These are phyloP conservation scores for Sceloporus undulatus DNA, from an alignment of 2,113 vertebrate genomes.

Conservation along the genomic window DNA sequence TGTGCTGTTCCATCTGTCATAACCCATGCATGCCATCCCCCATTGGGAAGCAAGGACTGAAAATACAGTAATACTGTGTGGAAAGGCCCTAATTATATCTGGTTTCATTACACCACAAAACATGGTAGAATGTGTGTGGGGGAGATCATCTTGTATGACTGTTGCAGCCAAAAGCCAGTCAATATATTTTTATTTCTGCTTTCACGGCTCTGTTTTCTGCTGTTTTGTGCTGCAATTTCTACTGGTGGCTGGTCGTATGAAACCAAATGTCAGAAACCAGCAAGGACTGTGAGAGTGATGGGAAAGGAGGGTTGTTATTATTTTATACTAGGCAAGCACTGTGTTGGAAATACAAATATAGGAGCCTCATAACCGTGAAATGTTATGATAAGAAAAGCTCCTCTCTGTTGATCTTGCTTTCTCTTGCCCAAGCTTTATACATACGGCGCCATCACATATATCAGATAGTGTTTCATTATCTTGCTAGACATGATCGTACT, in stretches of 20 bases:
- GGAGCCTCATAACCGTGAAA: not conserved
- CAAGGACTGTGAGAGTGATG: constrained; percentile 18
- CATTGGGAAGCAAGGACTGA: not conserved
- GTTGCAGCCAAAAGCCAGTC: not conserved
- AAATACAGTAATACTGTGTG: not conserved
- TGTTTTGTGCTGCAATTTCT: not conserved
- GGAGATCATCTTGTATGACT: too few species aligned
- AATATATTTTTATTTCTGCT: not conserved
- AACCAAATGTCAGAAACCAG: constrained; percentile 5
- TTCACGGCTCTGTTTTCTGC: not conserved
- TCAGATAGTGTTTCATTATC: constrained; percentile 59
- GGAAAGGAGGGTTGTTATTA: constrained; percentile 3
- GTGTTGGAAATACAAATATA: constrained; percentile 26
- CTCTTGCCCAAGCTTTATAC: constrained; percentile 42
- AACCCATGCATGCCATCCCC: not conserved
- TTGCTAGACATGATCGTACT: constrained; percentile 53
- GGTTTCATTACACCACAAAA: not conserved
- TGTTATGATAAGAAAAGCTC: not conserved
- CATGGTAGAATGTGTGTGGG: not conserved
- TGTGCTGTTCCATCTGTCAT: not conserved
- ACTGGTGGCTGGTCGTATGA: constrained; percentile 15
- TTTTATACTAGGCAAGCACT: not conserved
- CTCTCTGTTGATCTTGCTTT: constrained; percentile 21
- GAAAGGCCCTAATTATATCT: not conserved
- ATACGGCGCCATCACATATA: constrained; percentile 27